These are phyloP conservation scores for Troilus luridus DNA, from an alignment of 2,888 invertebrate species.

Conservation along the genomic window DNA sequence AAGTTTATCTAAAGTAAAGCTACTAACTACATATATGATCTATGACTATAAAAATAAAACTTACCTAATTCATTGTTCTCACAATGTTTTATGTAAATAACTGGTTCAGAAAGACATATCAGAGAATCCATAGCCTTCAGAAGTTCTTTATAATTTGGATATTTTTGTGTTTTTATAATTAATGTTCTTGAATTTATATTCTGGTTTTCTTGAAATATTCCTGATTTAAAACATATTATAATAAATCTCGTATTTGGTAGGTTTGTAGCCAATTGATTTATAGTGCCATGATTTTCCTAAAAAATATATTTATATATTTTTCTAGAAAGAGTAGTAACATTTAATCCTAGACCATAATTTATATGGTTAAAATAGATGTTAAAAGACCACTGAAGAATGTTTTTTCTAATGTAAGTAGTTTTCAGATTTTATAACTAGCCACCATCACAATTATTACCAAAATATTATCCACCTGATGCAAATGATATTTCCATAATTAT, in stretches of 20 bases:
- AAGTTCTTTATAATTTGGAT: background rate
- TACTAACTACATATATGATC: background rate
- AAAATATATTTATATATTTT: background rate
- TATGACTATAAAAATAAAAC: background rate
- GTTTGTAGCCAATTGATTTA: background rate
- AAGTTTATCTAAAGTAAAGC: background rate
- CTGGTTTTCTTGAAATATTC: conserved; percentile 27
- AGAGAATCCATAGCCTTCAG: conserved; percentile 42
- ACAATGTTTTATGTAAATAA: conserved; percentile 4
- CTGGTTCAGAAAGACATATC: conserved; percentile 13
- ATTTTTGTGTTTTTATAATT: conserved; percentile 3
- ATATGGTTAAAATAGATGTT: background rate
- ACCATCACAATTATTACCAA: background rate
- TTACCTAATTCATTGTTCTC: background rate
- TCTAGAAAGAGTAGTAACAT: background rate
- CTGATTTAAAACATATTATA: conserved; percentile 27
- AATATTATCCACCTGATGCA: background rate
- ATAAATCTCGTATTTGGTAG: conserved; percentile 12
- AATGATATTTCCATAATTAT: no score
- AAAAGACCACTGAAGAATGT: background rate
- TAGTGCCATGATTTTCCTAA: background rate
- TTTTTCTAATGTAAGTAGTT: background rate
- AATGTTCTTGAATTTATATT: background rate
- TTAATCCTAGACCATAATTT: background rate
- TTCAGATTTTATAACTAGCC: background rate